Evolutionary conservation across 2,113 vertebrate species (phyloP), one percentile per base, ranked within the genome.

Genomic region (Brachyhypopomus gauderio): DNA sequence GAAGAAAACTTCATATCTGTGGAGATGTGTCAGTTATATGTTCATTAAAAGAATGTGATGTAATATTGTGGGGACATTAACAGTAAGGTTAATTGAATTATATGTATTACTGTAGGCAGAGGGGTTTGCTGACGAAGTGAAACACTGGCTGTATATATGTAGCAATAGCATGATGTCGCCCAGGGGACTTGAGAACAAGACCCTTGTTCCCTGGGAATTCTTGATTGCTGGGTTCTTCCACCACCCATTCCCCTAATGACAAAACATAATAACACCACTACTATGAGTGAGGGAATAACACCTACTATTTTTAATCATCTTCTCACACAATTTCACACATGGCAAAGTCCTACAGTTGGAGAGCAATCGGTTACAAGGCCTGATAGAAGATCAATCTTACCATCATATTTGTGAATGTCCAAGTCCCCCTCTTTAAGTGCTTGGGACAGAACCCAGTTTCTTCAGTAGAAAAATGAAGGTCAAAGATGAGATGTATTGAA

Each of bases 1-100:
- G 78, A 89, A 90, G 56, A 41, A 48, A 17, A 90, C 88, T 58
- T 90, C 89, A 72, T 89, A 90, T 72, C 89, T 90, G 75, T 22
- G 71, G 12, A 55, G 23, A 78, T 11, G 14, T 12, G 17, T 41
- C n/a, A 59, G 59, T 71, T 22, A 73, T n/a, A 38, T 3, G n/a
- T 9, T n/a, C 52, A 16, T 3, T 45, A 3, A 23, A 78, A 55
- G 22, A n/a, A 22, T 3, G 1, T 25, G n/a, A 62, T 7, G 20
- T 16, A 38, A 72, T 27, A 16, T 72, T 22, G 0, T 45, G 7
- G 30, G 19, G 27, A 52, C 12, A 34, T 62, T 20, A 36, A 36
- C 69, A 41, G 52, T 20, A 1, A 19, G 6, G 3, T 2, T 19
- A 8, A 23, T 17, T 25, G 20, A 52, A 17, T 16, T 1, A 22